Evolutionary conservation across 2,113 vertebrate genomes (phyloP).

Genomic region (Mesoclemmys tuberculata): DNA sequence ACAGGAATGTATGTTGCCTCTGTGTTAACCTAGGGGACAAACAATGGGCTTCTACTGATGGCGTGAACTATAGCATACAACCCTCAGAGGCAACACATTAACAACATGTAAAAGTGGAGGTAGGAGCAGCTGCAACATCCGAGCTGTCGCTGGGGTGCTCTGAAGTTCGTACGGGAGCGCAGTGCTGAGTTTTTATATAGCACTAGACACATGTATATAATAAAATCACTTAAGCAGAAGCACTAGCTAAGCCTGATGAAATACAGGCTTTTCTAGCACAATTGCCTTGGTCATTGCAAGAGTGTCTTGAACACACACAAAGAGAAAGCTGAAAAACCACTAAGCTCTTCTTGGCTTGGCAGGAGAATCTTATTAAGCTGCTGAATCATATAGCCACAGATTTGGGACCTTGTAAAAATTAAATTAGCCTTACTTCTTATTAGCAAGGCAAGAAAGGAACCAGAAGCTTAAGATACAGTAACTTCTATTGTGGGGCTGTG

Average conservation of each 20-base stretch:
- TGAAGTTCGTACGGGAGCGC: background rate
- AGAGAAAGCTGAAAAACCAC: constrained; percentile 48
- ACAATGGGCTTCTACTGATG: background rate
- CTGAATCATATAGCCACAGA: constrained; percentile 47
- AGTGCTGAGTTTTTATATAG: background rate
- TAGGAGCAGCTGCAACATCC: constrained; percentile 44
- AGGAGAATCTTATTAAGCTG: constrained; percentile 53
- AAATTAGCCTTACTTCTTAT: constrained; percentile 61
- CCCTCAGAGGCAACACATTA: background rate
- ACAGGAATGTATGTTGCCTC: fast-evolving
- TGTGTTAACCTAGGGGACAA: background rate
- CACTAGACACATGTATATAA: background rate
- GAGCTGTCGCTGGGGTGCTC: constrained; percentile 15
- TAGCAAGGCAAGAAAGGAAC: constrained; percentile 49
- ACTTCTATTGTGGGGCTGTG: background rate
- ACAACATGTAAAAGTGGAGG: background rate
- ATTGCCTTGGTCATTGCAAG: background rate
- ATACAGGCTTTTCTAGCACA: background rate
- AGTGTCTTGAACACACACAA: constrained; percentile 37
- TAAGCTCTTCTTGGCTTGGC: constrained; percentile 44
- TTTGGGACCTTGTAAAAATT: constrained; percentile 55
- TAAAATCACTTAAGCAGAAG: background rate
- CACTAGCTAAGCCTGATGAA: background rate
- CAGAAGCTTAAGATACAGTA: constrained; percentile 35
- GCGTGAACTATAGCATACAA: background rate